A percentile compares a stretch with the other conserved stretches of the same genome.
Evolutionary conservation across 2,113 vertebrate species (phyloP).

Genomic region (Lycaon pictus): DNA sequence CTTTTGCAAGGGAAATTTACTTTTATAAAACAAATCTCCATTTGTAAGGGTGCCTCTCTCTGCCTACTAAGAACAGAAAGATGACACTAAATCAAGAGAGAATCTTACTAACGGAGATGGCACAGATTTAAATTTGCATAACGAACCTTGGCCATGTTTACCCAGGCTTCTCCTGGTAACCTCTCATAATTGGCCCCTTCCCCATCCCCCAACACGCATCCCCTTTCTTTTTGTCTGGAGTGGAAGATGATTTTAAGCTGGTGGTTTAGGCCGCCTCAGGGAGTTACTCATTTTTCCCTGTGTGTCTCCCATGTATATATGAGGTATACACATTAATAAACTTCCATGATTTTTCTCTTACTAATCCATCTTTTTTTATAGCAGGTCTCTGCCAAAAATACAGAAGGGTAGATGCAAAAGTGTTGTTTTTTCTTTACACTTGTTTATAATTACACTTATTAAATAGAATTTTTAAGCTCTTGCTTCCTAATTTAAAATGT

Average conservation of each 20-base stretch:
- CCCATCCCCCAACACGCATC: neutral
- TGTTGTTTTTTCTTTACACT: neutral
- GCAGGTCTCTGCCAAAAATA: neutral
- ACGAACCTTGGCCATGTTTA: neutral
- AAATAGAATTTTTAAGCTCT: constrained; percentile 7
- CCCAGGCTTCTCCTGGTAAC: neutral
- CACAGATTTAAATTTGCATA: neutral
- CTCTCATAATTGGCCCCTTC: neutral
- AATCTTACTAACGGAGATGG: neutral
- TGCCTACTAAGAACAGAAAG: neutral
- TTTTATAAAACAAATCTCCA: neutral
- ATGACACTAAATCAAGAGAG: neutral
- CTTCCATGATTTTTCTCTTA: neutral
- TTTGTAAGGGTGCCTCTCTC: neutral
- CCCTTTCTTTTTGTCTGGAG: neutral
- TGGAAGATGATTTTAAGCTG: neutral
- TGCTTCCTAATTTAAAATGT: constrained; percentile 21
- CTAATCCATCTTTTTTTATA: neutral
- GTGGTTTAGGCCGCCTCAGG: neutral
- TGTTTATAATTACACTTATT: neutral
- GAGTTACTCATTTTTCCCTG: neutral
- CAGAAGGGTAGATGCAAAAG: neutral
- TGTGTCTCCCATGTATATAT: neutral
- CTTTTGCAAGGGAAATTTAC: neutral
- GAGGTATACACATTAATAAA: neutral